Conservation (phyloP, 2,113 vertebrate species). For the Phyllostomus discolor region DNA sequence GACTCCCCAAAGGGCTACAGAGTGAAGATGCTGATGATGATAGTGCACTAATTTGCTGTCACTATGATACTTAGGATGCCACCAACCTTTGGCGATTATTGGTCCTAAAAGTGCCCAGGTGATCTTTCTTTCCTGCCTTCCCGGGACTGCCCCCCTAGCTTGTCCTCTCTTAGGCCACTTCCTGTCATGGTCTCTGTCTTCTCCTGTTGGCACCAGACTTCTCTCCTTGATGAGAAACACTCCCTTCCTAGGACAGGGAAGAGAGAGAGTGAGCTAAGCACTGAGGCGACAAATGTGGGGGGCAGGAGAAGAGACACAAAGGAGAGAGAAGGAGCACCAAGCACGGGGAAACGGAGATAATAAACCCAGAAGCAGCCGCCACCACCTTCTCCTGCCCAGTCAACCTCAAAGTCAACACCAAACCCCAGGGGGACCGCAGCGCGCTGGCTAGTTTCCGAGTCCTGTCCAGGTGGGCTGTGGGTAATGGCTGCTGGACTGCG, state of each 20-base stretch:
- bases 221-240: not conserved
- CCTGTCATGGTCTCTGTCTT: not conserved
- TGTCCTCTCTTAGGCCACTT: not conserved
- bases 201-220: not conserved
- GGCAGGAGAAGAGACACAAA: not conserved
- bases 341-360: not conserved
- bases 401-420: not conserved
- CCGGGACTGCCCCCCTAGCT: not conserved
- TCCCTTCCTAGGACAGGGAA: not conserved
- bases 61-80: not conserved
- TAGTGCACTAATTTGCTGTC: not conserved
- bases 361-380: not conserved
- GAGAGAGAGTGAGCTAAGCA: not conserved
- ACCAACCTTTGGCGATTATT: not conserved
- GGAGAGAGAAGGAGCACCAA: not conserved
- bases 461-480: not conserved
- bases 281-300: not conserved
- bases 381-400: rapidly evolving
- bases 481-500: no score
- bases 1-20: not conserved
- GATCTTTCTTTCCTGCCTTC: not conserved
- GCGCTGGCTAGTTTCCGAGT: not conserved
- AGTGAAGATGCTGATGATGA: not conserved
- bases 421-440: not conserved
- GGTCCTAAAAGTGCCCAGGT: not conserved